These are phyloP conservation scores for Spisula subtruncata DNA, from an alignment of 2,888 invertebrate genomes.

Conservation along the genomic window DNA sequence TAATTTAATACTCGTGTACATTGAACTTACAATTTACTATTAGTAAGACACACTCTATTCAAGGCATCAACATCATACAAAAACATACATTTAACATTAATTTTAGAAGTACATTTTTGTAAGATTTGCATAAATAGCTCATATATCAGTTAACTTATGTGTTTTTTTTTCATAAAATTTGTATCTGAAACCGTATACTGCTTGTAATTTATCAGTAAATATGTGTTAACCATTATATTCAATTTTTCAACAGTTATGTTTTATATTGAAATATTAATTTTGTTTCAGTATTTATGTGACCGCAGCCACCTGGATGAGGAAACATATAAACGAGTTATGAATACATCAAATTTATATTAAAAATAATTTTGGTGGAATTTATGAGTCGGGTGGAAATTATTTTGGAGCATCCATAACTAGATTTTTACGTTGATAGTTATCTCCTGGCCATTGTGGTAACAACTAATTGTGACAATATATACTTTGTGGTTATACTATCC, in stretches of 20 bases:
- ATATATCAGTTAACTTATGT: too few relatives aligned
- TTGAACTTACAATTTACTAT: too few relatives aligned
- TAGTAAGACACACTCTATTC: too few relatives aligned
- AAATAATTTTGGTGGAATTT: slow-evolving; percentile 14
- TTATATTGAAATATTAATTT: not conserved
- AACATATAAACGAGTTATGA: not conserved
- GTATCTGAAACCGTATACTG: too few relatives aligned
- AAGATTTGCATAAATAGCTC: too few relatives aligned
- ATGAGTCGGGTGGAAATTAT: not conserved
- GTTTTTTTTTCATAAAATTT: too few relatives aligned
- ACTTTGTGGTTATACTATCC: not conserved
- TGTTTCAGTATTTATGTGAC: not conserved
- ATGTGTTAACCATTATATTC: not conserved
- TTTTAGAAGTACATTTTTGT: too few relatives aligned
- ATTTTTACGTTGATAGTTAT: not conserved
- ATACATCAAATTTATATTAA: not conserved
- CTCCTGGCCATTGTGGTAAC: not conserved
- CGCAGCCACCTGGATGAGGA: slow-evolving; percentile 8
- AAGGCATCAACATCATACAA: not conserved
- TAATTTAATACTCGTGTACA: too few relatives aligned
- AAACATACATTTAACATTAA: too few relatives aligned
- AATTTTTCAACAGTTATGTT: not conserved
- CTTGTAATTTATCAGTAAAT: not conserved
- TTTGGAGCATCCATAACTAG: not conserved
- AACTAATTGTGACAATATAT: not conserved